Percentiles rank a stretch among this genome's conserved stretches.
These are phyloP conservation scores for Hetaerina americana DNA, from an alignment of 1,140 invertebrate genomes.

Conservation along the genomic window DNA sequence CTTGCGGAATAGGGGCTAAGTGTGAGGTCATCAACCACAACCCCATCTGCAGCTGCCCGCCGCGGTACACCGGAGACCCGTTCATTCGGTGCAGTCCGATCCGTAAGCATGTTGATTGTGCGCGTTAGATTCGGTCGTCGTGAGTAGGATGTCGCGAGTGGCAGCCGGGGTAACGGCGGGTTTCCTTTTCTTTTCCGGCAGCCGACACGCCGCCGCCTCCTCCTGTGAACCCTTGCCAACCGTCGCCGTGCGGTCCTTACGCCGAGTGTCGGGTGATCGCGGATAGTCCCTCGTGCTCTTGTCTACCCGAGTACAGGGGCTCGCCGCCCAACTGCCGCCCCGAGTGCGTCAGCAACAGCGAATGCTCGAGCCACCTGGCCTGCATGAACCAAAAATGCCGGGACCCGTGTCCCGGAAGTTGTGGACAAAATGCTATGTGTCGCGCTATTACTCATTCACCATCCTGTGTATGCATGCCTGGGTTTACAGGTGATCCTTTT, in stretches of 20 bases:
- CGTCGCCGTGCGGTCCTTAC: slow-evolving; percentile 49
- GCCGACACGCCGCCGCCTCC: slow-evolving; percentile 23
- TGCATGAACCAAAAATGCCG: slow-evolving; percentile 27
- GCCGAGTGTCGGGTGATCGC: slow-evolving; percentile 20
- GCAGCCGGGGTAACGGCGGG: not conserved
- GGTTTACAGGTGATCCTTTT: slow-evolving; percentile 24
- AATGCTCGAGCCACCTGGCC: slow-evolving; percentile 42
- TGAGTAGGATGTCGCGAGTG: not conserved
- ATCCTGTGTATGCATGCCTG: slow-evolving; percentile 22
- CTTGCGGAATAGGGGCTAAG: slow-evolving; percentile 45
- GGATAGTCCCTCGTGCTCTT: slow-evolving; percentile 21
- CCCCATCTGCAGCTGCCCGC: slow-evolving; percentile 47
- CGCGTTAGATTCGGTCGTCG: not conserved
- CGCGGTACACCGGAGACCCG: slow-evolving; percentile 45
- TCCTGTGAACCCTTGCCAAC: slow-evolving; percentile 42
- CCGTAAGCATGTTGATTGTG: slow-evolving; percentile 27
- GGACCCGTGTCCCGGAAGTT: slow-evolving; percentile 25
- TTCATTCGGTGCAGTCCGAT: slow-evolving; percentile 40
- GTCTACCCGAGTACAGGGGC: slow-evolving; percentile 23
- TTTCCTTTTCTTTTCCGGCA: slow-evolving; percentile 11
- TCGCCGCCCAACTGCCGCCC: slow-evolving; percentile 35
- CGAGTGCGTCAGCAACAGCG: slow-evolving; percentile 56
- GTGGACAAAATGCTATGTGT: slow-evolving; percentile 28
- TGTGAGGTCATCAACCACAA: slow-evolving; percentile 50
- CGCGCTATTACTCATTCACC: slow-evolving; percentile 25